Percentiles rank a stretch among this genome's conserved stretches.
Evolutionary conservation across 37 sponge, comb jelly and placozoan genomes (phyloP).

Genomic region (Lycopodina hypogea): DNA sequence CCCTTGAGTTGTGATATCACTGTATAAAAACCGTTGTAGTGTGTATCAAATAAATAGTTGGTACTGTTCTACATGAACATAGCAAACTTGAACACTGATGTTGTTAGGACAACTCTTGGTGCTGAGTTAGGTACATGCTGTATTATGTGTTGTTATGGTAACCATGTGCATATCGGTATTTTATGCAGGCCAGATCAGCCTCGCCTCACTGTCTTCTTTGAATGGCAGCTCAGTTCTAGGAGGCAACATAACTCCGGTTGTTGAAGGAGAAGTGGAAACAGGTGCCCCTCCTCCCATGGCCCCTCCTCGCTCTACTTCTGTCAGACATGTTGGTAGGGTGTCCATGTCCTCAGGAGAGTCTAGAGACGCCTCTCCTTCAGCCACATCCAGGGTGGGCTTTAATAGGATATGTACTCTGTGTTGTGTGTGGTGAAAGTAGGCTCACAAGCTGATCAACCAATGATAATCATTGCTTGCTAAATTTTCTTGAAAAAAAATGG

Average conservation of each 20-base stretch:
- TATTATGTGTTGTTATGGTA: no score
- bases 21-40: no score
- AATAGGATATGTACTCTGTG: background rate
- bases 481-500: no score
- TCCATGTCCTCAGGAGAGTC: constrained; percentile 17
- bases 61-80: no score
- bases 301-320: constrained; percentile 36
- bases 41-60: background rate
- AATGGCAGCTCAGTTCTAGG: background rate
- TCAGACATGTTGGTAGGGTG: background rate
- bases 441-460: no score
- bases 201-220: background rate
- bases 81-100: no score
- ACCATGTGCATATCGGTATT: no score
- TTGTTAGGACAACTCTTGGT: no score
- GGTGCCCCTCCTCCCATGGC: constrained; percentile 12
- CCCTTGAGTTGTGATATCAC: no score
- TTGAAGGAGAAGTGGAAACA: background rate
- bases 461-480: no score
- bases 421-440: no score
- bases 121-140: no score
- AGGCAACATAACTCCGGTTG: background rate
- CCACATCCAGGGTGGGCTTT: constrained; percentile 20
- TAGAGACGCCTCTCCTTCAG: constrained; percentile 18
- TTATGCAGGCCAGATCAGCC: background rate